Evolutionary conservation across 1,140 invertebrate genomes (phyloP), one percentile per base, ranked within the genome.

Genomic region (Geopemphigus sp.): DNA sequence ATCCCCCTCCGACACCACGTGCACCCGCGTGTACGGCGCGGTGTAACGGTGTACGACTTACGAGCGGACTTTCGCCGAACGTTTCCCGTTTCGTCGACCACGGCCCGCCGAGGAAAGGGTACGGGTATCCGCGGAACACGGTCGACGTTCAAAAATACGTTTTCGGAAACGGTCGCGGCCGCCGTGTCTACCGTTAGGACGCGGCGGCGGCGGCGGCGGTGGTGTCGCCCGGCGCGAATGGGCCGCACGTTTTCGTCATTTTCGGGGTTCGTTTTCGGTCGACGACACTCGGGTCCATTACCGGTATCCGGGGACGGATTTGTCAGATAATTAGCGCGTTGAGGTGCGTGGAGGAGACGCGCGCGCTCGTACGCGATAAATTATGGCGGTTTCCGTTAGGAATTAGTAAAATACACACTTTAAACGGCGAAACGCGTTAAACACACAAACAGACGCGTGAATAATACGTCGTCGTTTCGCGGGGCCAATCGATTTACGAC

Each of bases 271-370:
- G 53, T n/a, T 57, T n/a, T 0, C 24, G 24, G 22, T 50, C 32
- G 66, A 50, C 66, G 66, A 50, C 66, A 59, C 53, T n/a, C 54
- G 73, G 24, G 73, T 76, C 73, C 73, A 76, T 76, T 76, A 76
- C 73, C 54, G 56, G 73, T 76, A 76, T 76, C 73, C 73, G 73
- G 73, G 32, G 73, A 76, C 56, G 73, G 54, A 76, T 76, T 76
- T 76, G 56, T 76, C 73, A 76, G 56, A 76, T 22, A 76, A 76
- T 76, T 76, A 76, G 73, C 56, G 32, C 56, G 32, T 53, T 29
- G 70, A 76, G 73, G 73, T 76, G 47, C 12, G 47, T 45, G 39
- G 5, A 5, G 5, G 5, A 45, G 11, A 59, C 45, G 53, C 19
- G 54, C 11, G 29, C 8, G 15, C 29, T 19, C 29, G 29, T 11